A percentile compares a stretch with the other conserved stretches of the same genome.
Evolutionary conservation across 2,113 vertebrate species (phyloP).

Genomic region (Amphiprion percula): DNA sequence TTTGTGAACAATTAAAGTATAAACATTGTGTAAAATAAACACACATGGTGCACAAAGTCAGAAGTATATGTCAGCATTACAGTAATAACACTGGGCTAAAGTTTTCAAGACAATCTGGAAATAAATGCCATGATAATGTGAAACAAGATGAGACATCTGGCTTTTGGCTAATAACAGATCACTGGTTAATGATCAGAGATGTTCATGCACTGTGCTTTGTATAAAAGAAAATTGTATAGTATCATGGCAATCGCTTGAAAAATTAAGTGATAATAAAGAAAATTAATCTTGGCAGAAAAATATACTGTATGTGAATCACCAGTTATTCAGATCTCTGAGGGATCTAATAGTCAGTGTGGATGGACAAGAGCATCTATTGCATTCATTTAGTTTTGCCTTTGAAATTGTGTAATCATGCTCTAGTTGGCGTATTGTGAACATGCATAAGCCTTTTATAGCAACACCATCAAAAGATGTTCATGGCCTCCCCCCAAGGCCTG

Average conservation of each 20-base stretch:
- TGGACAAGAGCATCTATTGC: conserved; percentile 25
- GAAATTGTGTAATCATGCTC: conserved; percentile 67
- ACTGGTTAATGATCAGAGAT: conserved; percentile 33
- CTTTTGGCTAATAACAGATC: conserved; percentile 45
- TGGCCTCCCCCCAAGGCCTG: conserved; percentile 34
- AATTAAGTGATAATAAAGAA: background rate
- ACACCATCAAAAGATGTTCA: conserved; percentile 52
- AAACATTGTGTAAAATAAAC: no score
- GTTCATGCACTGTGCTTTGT: conserved; percentile 5
- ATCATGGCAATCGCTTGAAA: no score
- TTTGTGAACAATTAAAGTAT: no score
- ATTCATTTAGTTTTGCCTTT: conserved; percentile 58
- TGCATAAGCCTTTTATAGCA: conserved; percentile 53
- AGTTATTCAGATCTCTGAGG: background rate
- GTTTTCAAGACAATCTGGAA: background rate
- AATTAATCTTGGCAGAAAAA: conserved; percentile 3
- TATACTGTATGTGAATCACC: background rate
- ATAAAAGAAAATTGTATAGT: background rate
- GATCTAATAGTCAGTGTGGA: conserved; percentile 23
- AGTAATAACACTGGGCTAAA: no score
- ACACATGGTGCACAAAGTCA: no score
- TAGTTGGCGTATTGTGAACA: conserved; percentile 67
- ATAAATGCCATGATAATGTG: conserved; percentile 5
- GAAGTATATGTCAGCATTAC: no score
- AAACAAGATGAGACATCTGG: conserved; percentile 33